Conservation (phyloP, 2,888 invertebrate species). For the Molorchus minor region DNA sequence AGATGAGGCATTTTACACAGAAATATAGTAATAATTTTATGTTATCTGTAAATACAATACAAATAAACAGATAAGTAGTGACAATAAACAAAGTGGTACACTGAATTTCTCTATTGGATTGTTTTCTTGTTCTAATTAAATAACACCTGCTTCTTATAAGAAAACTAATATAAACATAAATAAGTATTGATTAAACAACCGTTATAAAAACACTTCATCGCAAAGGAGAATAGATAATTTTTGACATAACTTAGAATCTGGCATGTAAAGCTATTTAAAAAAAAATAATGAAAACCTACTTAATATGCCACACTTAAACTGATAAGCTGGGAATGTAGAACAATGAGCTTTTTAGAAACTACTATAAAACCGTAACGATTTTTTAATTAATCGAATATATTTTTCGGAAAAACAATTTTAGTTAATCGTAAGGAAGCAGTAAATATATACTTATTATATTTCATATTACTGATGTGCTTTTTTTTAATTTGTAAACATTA, state of each 20-base stretch:
- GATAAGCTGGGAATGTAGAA: not conserved
- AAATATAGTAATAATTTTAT: not conserved
- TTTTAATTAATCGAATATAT: no score
- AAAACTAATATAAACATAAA: no score
- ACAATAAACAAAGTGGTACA: not conserved
- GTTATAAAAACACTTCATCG: not conserved
- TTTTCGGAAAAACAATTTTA: no score
- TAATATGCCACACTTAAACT: not conserved
- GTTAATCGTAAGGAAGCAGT: no score
- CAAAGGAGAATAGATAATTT: not conserved
- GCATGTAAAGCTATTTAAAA: not conserved
- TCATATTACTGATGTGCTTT: no score
- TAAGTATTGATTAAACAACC: not conserved
- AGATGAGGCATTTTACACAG: not conserved
- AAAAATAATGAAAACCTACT: not conserved
- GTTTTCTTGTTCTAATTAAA: not conserved
- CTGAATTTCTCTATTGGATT: not conserved
- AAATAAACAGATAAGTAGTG: not conserved
- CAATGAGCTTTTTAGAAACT: not conserved
- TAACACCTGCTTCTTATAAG: not conserved
- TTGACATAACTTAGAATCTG: not conserved
- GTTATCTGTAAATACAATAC: conserved; percentile 1
- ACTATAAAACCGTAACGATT: no score
- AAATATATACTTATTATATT: no score
- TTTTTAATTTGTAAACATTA: no score